Conservation (phyloP, 2,797 vertebrate species). For the Lepus townsendii region DNA sequence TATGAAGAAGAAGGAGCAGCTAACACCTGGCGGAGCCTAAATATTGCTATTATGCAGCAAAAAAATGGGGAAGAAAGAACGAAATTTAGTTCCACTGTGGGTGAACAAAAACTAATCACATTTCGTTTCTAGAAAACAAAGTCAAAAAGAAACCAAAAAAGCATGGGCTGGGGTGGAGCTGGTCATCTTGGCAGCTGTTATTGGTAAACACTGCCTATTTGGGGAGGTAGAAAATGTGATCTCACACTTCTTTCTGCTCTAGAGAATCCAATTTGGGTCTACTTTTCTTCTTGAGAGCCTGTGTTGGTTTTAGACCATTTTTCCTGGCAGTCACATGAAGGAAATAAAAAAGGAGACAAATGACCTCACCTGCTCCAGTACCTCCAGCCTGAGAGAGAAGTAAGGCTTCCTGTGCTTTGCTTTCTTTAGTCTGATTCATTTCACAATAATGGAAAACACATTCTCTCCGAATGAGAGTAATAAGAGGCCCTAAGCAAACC, state of each 20-base stretch:
- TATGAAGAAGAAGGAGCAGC: not conserved
- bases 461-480: slow-evolving; percentile 32
- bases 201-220: not conserved
- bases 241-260: slow-evolving; percentile 60
- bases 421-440: slow-evolving; percentile 61
- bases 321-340: slow-evolving; percentile 67
- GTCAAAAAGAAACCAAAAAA: slow-evolving; percentile 38
- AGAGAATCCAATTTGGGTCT: not conserved
- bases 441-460: slow-evolving; percentile 65
- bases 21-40: not conserved
- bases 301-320: slow-evolving; percentile 58
- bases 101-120: not conserved
- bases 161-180: not conserved
- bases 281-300: slow-evolving; percentile 54
- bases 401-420: slow-evolving; percentile 31
- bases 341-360: slow-evolving; percentile 73
- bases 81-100: not conserved
- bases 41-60: not conserved
- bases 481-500: not conserved
- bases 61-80: not conserved
- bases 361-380: slow-evolving; percentile 73
- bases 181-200: not conserved
- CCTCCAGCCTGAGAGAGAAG: slow-evolving; percentile 40
- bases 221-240: slow-evolving; percentile 31
- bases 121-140: slow-evolving; percentile 32